These are phyloP conservation scores for Henricia sp. DNA, from an alignment of 53 echinoderm and acorn worm species.

Conservation along the genomic window DNA sequence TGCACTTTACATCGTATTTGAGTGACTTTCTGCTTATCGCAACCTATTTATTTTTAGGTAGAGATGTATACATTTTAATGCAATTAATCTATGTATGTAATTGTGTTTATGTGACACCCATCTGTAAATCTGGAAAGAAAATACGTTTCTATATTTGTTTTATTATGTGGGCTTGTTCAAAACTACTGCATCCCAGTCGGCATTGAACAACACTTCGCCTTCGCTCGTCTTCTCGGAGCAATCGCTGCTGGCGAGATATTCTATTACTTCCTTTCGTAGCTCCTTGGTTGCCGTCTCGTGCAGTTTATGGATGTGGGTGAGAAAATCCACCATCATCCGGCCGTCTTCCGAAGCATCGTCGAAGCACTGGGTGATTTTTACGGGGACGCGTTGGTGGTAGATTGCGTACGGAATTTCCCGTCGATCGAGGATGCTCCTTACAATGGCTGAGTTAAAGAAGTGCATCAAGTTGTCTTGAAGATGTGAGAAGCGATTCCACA, in stretches of 20 bases:
- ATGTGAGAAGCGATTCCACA: slow-evolving; percentile 42
- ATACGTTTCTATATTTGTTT: no score
- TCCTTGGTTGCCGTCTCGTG: slow-evolving; percentile 52
- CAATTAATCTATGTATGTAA: no score
- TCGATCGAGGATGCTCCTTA: slow-evolving; percentile 17
- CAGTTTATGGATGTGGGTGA: slow-evolving; percentile 37
- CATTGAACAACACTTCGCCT: slow-evolving; percentile 38
- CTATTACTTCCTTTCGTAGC: slow-evolving; percentile 40
- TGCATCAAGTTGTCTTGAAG: slow-evolving; percentile 34
- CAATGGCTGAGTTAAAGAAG: slow-evolving; percentile 17
- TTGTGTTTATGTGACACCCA: no score
- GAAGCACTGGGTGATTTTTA: background rate
- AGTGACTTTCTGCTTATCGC: no score
- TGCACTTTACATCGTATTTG: no score
- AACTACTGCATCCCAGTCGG: slow-evolving; percentile 58
- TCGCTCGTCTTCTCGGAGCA: slow-evolving; percentile 48
- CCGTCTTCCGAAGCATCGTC: slow-evolving; percentile 44
- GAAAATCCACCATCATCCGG: slow-evolving; percentile 54
- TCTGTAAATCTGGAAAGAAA: no score
- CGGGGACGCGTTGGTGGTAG: slow-evolving; percentile 9
- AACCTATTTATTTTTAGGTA: no score
- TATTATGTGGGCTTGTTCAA: background rate
- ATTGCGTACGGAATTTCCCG: background rate
- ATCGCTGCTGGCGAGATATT: slow-evolving; percentile 41
- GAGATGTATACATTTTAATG: no score